phyloP scores from a whole-genome alignment of 2,113 vertebrate genomes.

The Mola mola region DNA sequence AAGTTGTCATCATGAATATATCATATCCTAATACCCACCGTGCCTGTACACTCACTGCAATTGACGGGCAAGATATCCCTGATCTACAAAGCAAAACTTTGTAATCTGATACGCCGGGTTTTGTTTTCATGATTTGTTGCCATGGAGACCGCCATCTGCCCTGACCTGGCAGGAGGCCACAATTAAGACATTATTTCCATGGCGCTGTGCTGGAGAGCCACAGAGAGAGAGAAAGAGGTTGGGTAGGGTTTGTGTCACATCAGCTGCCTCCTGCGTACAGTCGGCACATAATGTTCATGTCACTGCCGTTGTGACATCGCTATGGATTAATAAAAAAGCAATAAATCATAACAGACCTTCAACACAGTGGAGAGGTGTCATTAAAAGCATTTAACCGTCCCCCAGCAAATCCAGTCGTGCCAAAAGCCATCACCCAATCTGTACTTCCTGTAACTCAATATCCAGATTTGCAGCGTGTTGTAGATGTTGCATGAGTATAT shows the following conservation, averaged over 20 bases:
- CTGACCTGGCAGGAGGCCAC: conserved; percentile 24
- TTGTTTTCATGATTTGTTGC: conserved; percentile 32
- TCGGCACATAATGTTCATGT: conserved; percentile 16
- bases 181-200: conserved; percentile 35
- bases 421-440: too few species aligned
- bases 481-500: too few species aligned
- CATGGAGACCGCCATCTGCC: conserved; percentile 45
- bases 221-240: neutral
- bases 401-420: too few species aligned
- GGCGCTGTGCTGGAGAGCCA: too few species aligned
- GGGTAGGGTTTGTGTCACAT: conserved; percentile 11
- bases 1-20: too few species aligned
- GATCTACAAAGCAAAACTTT: too few species aligned
- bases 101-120: conserved; percentile 10
- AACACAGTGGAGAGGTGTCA: neutral
- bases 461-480: too few species aligned
- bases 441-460: too few species aligned
- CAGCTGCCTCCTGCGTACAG: conserved; percentile 12
- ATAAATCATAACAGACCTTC: neutral
- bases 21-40: too few species aligned
- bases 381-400: too few species aligned
- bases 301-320: neutral
- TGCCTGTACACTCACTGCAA: too few species aligned
- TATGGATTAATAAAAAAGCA: neutral
- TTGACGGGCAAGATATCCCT: too few species aligned